Evolutionary conservation across 2,888 invertebrate species (phyloP), one percentile per base, ranked within the genome.

Genomic region (Drosophila birchii): DNA sequence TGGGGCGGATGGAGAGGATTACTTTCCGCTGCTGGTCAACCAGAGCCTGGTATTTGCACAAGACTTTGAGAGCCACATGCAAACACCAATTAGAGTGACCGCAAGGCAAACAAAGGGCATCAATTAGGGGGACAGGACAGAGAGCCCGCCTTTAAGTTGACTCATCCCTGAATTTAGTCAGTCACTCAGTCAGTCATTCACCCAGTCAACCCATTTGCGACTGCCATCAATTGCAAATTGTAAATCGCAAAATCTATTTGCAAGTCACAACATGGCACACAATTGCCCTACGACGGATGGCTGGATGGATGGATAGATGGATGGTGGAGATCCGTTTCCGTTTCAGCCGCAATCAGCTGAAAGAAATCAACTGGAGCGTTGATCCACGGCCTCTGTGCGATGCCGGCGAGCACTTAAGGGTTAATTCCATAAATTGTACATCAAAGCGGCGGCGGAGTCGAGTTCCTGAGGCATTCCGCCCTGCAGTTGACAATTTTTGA

Each of bases 401-500:
- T 75, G 51, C 34, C 74, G 56, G 57, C 60, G 32, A 87, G 74
- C 89, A 87, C 89, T 89, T 87, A 88, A 80, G 89, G 90, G 89
- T 89, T 89, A 89, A 89, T 89, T 89, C 79, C 86, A 90, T 89
- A 89, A 90, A 89, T 90, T 86, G 81, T 80, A 85, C 84, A 90
- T 89, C 89, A 89, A 90, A 90, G 85, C 78, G 74, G 53, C 47
- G 49, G 34, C 1, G 34, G 69, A 75, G 70, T 54, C 63, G 61
- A 18, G 47, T 54, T 41, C 56, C 62, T 41, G 63, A 41, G 79
- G 76, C 86, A 80, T 85, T 82, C 78, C 79, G 79, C 79, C 80
- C 89, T 90, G 88, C 87, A 88, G 87, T 88, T 89, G 88, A 88
- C 88, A 90, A 90, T 89, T 87, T 89, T 87, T 83, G 81, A 88